Base-by-base conservation (phyloP, 2,888 invertebrate species). In the Cremastobaeus sp. region DNA sequence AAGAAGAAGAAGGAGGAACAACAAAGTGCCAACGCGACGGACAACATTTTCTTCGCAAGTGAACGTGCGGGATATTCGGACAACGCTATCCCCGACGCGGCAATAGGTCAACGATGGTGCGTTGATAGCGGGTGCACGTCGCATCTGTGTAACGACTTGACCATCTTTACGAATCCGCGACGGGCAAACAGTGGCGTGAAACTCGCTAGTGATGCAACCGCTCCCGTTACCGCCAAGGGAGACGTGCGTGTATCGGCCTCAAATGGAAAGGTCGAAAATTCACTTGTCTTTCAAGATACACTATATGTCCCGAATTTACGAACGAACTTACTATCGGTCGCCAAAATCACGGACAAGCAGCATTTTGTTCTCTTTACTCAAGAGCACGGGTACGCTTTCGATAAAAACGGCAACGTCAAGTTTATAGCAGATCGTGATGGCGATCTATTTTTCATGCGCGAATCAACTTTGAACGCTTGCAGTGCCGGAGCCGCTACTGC, bases 321-420 rank as follows among this genome's bases (percentile, higher is more conserved):
- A 12, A 75, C 75, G 1, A 80, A 80, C 28, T 18, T 80, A 1
- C 17, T 77, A 6, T 79, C 76, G 0, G 71, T 80, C 1, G 71
- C 76, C 0, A 78, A 77, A 47, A 76, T 79, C 2, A 65, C 71
- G 0, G 74, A 76, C 43, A 48, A 45, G 5, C 54, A 50, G 1
- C 48, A 71, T 18, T 18, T 37, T 1, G 76, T 78, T 0, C 30
- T 32, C 9, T 80, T 79, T 18, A 50, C 20, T 1, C 54, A 60
- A 21, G 20, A 71, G 1, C 11, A 21, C 0, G 78, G 73, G 1
- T 12, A 34, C 3, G 48, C 77, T 1, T 43, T 11, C 6, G 59
- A 45, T 25, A 25, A 28, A 3, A 8, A 28, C 6, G 64, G 57
- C 0, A 41, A 43, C 2, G 28, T 59, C 0, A 69, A 65, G 17